These are phyloP conservation scores for Eupeodes luniger DNA, from an alignment of 2,888 invertebrate species.

Conservation along the genomic window DNA sequence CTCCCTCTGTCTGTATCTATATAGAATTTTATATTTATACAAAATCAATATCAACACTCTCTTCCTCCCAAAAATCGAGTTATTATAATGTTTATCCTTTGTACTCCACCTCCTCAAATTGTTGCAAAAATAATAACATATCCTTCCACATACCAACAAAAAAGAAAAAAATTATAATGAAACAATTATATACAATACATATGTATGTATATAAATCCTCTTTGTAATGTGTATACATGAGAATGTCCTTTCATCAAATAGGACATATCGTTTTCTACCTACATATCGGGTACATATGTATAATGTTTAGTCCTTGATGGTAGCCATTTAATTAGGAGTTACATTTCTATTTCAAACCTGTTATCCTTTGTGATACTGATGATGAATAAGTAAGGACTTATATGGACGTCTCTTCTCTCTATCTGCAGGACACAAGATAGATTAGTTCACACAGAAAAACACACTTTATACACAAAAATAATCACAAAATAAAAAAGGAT, in stretches of 20 bases:
- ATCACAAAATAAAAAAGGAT: conserved; percentile 27
- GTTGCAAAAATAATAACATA: conserved; percentile 33
- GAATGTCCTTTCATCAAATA: conserved; percentile 63
- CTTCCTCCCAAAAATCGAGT: conserved; percentile 12
- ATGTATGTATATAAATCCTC: background rate
- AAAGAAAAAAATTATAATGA: conserved; percentile 37
- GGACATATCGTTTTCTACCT: background rate
- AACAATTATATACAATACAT: conserved; percentile 1
- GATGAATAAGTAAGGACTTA: background rate
- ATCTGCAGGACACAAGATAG: conserved; percentile 16
- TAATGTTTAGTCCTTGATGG: background rate
- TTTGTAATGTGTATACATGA: conserved; percentile 12
- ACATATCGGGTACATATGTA: background rate
- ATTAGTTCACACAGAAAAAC: conserved; percentile 21
- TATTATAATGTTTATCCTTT: conserved; percentile 60
- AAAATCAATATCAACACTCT: background rate
- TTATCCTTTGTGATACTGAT: conserved; percentile 63
- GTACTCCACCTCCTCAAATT: conserved; percentile 33
- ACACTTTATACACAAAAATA: conserved; percentile 35
- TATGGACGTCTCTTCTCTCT: background rate
- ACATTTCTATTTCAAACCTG: conserved; percentile 68
- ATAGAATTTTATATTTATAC: background rate
- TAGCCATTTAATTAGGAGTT: conserved; percentile 60
- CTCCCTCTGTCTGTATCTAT: background rate
- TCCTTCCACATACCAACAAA: conserved; percentile 18